Base-by-base conservation (phyloP, 2,888 invertebrate genomes). In the Folsomia candida region DNA sequence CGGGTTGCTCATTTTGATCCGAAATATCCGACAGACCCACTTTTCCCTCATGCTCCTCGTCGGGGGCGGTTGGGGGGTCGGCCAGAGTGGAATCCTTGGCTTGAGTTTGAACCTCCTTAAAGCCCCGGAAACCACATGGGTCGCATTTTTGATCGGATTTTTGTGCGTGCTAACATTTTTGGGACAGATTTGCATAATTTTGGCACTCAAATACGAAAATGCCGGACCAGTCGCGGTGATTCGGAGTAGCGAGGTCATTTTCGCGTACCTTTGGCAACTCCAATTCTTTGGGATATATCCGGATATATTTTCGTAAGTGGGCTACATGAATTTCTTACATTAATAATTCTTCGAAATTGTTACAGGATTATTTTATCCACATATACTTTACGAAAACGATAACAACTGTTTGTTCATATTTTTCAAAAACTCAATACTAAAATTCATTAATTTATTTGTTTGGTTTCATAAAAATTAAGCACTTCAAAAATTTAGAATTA, bases 231-330 rank as follows among this genome's bases (percentile, higher is more conserved):
- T 77, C 4, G 67, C 76, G 26, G 67, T 75, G 20, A 69, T 78
- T 26, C 62, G 74, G 51, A 75, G 73, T 22, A 68, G 68, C 26
- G 76, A 77, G 62, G 74, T 77, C 22, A 61, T 77, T 24, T 74
- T 77, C 26, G 60, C 72, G 24, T 77, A 77, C 58, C 22, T 73
- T 6, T 77, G 76, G 77, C 78, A 78, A 65, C 67, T 74, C 25
- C 65, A 74, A 11, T 75, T 75, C 26, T 71, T 78, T 37, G 60
- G 68, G 22, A 70, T 71, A 1, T 63, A 71, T 47, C 77, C 77
- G 9, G 78, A 78, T 22, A 26, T 67, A 1, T 73, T 57, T n/a
- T 68, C 67, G 76, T 73, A 69, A 61, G n/a, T n/a, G 62, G 1
- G 37, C 57, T 59, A 20, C 6, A n/a, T n/a, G n/a, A n/a, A n/a